These are phyloP conservation scores for Ginglymostoma cirratum DNA, from an alignment of 2,113 vertebrate species.

Conservation along the genomic window DNA sequence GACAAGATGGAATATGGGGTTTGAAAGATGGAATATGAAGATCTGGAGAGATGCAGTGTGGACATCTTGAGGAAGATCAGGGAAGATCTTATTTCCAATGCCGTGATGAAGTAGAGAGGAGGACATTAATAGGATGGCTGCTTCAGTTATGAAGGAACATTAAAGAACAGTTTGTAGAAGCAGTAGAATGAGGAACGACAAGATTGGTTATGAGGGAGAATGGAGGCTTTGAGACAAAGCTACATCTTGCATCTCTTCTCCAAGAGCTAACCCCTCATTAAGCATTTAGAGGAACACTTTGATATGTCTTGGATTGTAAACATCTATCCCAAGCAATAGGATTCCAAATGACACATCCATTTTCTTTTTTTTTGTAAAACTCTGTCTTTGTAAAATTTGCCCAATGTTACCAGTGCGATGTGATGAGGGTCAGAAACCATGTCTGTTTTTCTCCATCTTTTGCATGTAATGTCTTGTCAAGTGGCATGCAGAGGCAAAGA, in stretches of 20 bases:
- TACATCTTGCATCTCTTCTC: background rate
- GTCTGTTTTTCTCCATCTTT: background rate
- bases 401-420: background rate
- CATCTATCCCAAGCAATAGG: background rate
- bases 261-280: background rate
- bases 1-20: background rate
- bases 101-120: background rate
- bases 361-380: background rate
- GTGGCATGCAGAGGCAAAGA: slow-evolving; percentile 1
- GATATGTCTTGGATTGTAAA: too few relatives aligned
- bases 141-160: background rate
- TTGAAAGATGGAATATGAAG: background rate
- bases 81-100: background rate
- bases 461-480: slow-evolving; percentile 20
- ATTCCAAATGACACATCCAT: background rate
- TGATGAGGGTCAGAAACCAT: background rate
- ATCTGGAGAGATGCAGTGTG: background rate
- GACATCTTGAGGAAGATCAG: background rate
- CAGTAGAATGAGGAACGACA: background rate
- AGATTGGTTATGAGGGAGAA: background rate
- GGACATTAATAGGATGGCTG: background rate
- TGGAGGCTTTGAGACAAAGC: background rate
- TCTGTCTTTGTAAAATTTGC: background rate
- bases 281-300: background rate
- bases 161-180: background rate